Conservation (phyloP, 2,888 invertebrate genomes). For the Himalopsyche anomala region DNA sequence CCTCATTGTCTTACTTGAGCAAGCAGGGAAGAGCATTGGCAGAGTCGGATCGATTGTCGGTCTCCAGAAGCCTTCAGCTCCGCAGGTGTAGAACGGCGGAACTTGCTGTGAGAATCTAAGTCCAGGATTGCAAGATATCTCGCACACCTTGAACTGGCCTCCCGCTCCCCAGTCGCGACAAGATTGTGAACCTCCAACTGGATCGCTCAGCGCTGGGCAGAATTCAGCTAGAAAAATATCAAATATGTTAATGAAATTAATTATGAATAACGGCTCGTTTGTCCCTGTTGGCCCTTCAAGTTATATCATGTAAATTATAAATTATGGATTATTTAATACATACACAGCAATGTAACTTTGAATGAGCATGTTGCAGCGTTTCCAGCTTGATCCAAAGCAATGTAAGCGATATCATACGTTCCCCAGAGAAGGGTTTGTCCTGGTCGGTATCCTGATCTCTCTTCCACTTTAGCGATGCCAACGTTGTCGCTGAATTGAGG, state of each 20-base stretch:
- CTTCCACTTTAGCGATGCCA: constrained; percentile 86
- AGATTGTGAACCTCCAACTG: constrained; percentile 92
- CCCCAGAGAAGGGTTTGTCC: constrained; percentile 94
- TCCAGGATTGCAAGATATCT: constrained; percentile 91
- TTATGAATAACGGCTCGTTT: background rate
- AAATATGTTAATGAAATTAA: background rate
- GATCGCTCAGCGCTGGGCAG: constrained; percentile 92
- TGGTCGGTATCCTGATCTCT: constrained; percentile 90
- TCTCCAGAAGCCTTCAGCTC: constrained; percentile 98
- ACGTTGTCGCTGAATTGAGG: constrained; percentile 94
- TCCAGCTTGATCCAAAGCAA: constrained; percentile 94
- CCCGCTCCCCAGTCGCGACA: constrained; percentile 98
- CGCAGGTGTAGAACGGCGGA: constrained; percentile 98
- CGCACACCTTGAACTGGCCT: constrained; percentile 96
- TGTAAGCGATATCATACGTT: constrained; percentile 93
- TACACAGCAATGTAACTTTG: constrained; percentile 92
- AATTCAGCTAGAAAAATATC: constrained; percentile 84
- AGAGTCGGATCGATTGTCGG: constrained; percentile 88
- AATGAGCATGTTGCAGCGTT: constrained; percentile 95
- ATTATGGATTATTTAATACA: constrained; percentile 70
- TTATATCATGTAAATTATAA: background rate
- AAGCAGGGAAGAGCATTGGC: constrained; percentile 93
- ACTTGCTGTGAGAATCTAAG: constrained; percentile 93
- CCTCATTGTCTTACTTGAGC: constrained; percentile 82
- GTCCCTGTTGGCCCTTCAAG: background rate